These are phyloP conservation scores for Saguinus imperator DNA, from an alignment of 2,113 vertebrate species.

Conservation along the genomic window DNA sequence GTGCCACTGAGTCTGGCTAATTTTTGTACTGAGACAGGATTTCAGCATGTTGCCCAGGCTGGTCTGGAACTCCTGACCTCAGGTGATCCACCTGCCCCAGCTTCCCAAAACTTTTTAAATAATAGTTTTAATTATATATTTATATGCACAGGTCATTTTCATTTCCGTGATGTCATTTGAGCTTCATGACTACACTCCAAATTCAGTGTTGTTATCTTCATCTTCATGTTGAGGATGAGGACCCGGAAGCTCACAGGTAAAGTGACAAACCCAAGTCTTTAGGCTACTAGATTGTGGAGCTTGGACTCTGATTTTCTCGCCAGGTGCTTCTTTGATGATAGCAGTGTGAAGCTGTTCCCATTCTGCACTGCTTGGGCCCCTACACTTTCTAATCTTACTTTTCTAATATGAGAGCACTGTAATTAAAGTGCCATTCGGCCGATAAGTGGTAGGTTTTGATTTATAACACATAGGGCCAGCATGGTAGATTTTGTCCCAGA, in stretches of 20 bases:
- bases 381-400: background rate
- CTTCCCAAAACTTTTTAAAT: background rate
- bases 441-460: constrained; percentile 30
- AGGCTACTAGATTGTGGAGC: background rate
- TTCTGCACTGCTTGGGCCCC: background rate
- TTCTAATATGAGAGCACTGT: background rate
- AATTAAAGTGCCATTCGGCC: background rate
- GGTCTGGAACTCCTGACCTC: too few relatives aligned
- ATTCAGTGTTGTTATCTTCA: background rate
- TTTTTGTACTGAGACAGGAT: too few relatives aligned
- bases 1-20: too few relatives aligned
- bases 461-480: background rate
- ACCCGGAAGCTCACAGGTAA: background rate
- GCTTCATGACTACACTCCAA: background rate
- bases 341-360: background rate
- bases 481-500: constrained; percentile 5
- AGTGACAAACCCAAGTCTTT: background rate
- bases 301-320: background rate
- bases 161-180: background rate
- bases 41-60: too few relatives aligned
- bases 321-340: background rate
- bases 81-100: too few relatives aligned
- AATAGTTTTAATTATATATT: background rate
- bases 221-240: background rate
- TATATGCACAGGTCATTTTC: background rate